These are phyloP conservation scores for Tadarida brasiliensis DNA, from an alignment of 2,797 vertebrate genomes.

Conservation along the genomic window DNA sequence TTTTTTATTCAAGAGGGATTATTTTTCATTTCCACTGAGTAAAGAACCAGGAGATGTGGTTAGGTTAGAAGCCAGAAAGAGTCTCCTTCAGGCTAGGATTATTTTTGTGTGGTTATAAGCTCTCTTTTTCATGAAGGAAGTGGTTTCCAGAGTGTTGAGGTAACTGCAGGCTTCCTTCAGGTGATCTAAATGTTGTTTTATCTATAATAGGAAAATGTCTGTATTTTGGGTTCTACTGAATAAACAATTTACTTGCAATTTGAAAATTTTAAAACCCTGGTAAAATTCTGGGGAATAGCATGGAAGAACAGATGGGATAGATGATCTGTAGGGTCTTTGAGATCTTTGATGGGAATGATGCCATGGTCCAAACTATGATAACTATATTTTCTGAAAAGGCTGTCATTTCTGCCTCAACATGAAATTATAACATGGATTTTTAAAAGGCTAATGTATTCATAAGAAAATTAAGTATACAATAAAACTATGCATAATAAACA, in stretches of 20 bases:
- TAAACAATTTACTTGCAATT: neutral
- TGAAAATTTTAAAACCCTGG: neutral
- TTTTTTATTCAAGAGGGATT: slow-evolving; percentile 2
- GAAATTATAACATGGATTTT: neutral
- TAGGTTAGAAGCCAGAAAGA: slow-evolving; percentile 56
- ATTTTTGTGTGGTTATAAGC: slow-evolving; percentile 24
- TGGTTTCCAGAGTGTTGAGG: slow-evolving; percentile 25
- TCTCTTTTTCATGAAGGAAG: slow-evolving; percentile 27
- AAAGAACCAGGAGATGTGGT: slow-evolving; percentile 57
- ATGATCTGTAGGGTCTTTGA: neutral
- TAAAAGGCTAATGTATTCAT: neutral
- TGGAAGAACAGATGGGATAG: neutral
- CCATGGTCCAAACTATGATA: neutral
- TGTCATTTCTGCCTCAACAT: slow-evolving; percentile 33
- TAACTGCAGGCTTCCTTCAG: neutral
- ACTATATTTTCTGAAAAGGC: neutral
- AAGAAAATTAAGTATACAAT: neutral
- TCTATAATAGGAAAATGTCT: neutral
- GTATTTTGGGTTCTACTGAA: neutral
- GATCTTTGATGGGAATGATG: neutral
- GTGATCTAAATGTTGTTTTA: neutral
- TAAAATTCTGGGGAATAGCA: neutral
- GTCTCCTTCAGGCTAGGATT: slow-evolving; percentile 23
- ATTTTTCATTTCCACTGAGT: slow-evolving; percentile 57
- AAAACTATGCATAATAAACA: neutral